Conservation (phyloP, 2,113 vertebrate species). For the Macquaria ambigua region DNA sequence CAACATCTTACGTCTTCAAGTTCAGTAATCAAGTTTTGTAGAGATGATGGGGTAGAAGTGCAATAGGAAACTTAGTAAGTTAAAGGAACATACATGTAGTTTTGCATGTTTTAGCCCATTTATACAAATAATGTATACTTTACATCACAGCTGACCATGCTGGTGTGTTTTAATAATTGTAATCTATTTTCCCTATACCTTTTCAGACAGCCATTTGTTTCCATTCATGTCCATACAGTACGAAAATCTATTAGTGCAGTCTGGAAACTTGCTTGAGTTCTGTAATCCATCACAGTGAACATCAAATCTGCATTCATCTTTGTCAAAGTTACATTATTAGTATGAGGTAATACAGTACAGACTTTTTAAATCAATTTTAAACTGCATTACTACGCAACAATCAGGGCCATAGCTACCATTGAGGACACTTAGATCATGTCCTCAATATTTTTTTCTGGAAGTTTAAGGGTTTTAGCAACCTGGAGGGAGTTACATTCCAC, state of each 20-base stretch:
- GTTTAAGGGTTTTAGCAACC: no score
- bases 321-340: background rate
- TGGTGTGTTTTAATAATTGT: background rate
- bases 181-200: background rate
- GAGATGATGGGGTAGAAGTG: no score
- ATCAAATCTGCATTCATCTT: slow-evolving; percentile 9
- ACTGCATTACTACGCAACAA: background rate
- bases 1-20: background rate
- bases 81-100: background rate
- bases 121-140: background rate
- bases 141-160: background rate
- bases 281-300: slow-evolving; percentile 29
- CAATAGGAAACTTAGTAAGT: no score
- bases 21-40: no score
- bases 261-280: slow-evolving; percentile 10
- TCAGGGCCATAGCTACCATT: background rate
- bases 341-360: background rate
- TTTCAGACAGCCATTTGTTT: background rate
- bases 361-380: background rate
- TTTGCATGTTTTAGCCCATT: background rate
- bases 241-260: background rate
- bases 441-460: no score
- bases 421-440: background rate
- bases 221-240: background rate
- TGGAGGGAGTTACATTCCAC: no score